Percentiles rank a stretch among this genome's conserved stretches.
Evolutionary conservation across 2,113 vertebrate species (phyloP).

Genomic region (Heterocephalus glaber): DNA sequence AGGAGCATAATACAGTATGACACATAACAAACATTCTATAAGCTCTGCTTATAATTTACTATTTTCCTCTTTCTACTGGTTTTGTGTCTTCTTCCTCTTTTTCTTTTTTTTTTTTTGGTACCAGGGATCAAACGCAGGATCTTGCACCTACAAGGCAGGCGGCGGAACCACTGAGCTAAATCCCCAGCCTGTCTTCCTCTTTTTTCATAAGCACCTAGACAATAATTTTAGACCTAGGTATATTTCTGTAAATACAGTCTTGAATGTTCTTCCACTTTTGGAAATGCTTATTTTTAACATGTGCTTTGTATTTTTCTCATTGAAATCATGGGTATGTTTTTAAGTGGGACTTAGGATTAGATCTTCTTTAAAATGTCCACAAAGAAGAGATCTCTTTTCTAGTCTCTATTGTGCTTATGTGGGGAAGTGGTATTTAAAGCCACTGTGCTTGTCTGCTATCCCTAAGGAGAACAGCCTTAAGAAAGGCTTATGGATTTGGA

Average conservation of each 20-base stretch:
- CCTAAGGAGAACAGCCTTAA: neutral
- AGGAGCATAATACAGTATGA: neutral
- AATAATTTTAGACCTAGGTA: neutral
- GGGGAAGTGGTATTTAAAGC: neutral
- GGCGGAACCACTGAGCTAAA: too few relatives aligned
- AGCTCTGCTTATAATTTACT: neutral
- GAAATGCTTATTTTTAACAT: constrained; percentile 17
- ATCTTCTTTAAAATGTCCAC: neutral
- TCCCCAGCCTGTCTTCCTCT: too few relatives aligned
- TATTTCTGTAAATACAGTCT: neutral
- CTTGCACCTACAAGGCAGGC: too few relatives aligned
- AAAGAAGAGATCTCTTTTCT: neutral
- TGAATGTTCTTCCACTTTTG: neutral
- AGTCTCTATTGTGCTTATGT: neutral
- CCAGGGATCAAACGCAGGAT: too few relatives aligned
- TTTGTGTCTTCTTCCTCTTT: neutral
- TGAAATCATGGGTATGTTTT: neutral
- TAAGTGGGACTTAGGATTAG: neutral
- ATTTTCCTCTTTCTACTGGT: neutral
- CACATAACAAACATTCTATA: neutral
- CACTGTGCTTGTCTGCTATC: neutral
- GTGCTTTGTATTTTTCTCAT: neutral
- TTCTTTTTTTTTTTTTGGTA: too few relatives aligned
- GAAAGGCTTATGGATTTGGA: neutral
- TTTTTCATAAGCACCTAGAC: neutral